These are phyloP conservation scores for Lottia scabra DNA, from an alignment of 2,888 invertebrate genomes.

Conservation along the genomic window DNA sequence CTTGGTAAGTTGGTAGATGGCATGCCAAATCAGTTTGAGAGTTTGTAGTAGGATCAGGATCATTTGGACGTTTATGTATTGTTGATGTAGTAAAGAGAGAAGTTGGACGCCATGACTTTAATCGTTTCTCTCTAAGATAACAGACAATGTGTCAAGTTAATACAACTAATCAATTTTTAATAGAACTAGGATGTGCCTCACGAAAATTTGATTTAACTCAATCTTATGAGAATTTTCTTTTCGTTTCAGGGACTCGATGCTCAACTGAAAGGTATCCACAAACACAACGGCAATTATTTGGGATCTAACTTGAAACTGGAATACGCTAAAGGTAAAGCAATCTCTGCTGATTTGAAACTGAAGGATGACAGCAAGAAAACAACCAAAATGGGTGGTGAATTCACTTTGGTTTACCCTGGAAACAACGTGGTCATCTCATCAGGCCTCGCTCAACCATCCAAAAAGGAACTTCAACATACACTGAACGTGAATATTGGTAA, in stretches of 20 bases:
- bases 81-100: no score
- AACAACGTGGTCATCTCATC: conserved; percentile 39
- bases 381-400: conserved; percentile 35
- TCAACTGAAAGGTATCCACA: conserved; percentile 37
- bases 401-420: conserved; percentile 44
- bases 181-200: no score
- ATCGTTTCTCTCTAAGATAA: no score
- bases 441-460: conserved; percentile 35
- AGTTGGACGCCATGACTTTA: no score
- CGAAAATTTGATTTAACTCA: no score
- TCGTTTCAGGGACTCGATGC: conserved; percentile 43
- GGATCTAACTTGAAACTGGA: conserved; percentile 37
- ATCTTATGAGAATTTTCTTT: not conserved
- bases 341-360: conserved; percentile 34
- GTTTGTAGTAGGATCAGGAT: no score
- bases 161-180: no score
- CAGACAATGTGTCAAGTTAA: no score
- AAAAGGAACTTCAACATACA: conserved; percentile 37
- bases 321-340: conserved; percentile 36
- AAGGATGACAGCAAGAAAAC: conserved; percentile 39
- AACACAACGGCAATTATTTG: conserved; percentile 36
- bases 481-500: conserved; percentile 35
- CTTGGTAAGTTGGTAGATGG: no score
- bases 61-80: no score
- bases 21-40: no score